phyloP scores from a whole-genome alignment of 2,113 vertebrate genomes.

The Mugil cephalus region DNA sequence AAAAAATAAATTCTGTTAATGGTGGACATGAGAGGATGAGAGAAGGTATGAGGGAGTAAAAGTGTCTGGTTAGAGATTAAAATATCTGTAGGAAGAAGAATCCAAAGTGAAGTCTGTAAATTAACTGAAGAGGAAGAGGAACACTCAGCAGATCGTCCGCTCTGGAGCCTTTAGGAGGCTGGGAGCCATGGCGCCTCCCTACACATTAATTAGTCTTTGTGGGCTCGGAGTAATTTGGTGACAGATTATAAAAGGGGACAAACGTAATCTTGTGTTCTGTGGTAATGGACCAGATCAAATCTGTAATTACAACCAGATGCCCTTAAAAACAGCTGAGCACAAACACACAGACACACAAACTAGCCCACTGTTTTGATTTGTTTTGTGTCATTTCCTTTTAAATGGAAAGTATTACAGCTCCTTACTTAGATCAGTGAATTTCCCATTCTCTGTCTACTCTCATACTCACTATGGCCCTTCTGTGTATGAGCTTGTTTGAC shows the following conservation, averaged over 20 bases:
- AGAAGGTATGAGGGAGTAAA: neutral
- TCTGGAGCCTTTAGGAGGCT: constrained; percentile 5
- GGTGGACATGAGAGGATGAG: neutral
- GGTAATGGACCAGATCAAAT: constrained; percentile 65
- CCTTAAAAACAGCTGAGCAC: constrained; percentile 17
- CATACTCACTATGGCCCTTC: too few species aligned
- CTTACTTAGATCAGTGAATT: neutral
- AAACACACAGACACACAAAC: constrained; percentile 13
- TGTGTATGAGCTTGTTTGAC: too few species aligned
- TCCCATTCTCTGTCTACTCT: too few species aligned
- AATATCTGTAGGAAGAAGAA: neutral
- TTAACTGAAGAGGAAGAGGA: neutral
- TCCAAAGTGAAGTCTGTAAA: neutral
- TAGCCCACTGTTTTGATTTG: constrained; percentile 15
- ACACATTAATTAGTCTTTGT: constrained; percentile 57
- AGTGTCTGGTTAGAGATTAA: neutral
- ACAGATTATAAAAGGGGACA: constrained; percentile 57
- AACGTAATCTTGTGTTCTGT: constrained; percentile 36
- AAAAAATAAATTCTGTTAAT: too few species aligned
- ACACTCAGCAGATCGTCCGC: neutral
- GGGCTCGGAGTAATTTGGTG: constrained; percentile 53
- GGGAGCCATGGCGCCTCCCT: constrained; percentile 47
- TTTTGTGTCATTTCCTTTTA: constrained; percentile 10
- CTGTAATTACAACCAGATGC: constrained; percentile 64
- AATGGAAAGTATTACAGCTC: neutral